These are phyloP conservation scores for Tromatobia lineatoria DNA, from an alignment of 2,888 invertebrate species.

Conservation along the genomic window DNA sequence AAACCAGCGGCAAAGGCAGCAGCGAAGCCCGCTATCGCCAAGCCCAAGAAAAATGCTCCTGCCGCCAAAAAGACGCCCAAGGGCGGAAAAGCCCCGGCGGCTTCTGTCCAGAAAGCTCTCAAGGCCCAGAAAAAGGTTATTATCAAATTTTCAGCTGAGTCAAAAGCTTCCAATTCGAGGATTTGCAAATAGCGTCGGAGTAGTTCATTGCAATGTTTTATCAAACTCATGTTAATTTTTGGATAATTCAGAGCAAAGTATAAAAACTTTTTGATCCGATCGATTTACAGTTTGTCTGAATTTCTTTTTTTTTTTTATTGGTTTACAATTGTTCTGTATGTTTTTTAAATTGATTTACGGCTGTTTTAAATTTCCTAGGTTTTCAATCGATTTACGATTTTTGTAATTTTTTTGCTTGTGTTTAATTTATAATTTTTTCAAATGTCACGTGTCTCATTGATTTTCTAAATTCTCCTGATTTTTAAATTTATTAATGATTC, in stretches of 20 bases:
- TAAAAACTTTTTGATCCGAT: too few species aligned
- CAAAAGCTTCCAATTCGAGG: background rate
- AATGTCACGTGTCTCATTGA: too few species aligned
- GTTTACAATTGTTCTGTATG: too few species aligned
- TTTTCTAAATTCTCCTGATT: too few species aligned
- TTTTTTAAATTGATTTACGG: too few species aligned
- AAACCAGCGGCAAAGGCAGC: slow-evolving; percentile 80
- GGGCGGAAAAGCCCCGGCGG: slow-evolving; percentile 86
- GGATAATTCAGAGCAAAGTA: background rate
- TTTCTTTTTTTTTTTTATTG: too few species aligned
- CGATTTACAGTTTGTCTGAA: too few species aligned
- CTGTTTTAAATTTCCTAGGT: too few species aligned
- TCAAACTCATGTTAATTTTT: background rate
- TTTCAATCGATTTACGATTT: too few species aligned
- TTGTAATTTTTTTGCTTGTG: too few species aligned
- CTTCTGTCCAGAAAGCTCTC: slow-evolving; percentile 91
- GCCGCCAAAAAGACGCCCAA: slow-evolving; percentile 84
- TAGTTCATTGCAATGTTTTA: background rate
- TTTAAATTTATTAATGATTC: too few species aligned
- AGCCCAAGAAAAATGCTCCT: slow-evolving; percentile 87
- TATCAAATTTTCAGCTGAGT: slow-evolving; percentile 57
- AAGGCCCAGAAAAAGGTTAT: slow-evolving; percentile 94
- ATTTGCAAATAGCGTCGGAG: background rate
- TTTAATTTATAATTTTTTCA: too few species aligned
- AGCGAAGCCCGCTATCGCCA: slow-evolving; percentile 81